These are phyloP conservation scores for Scarus forsteni DNA, from an alignment of 2,797 vertebrate genomes.

Conservation along the genomic window DNA sequence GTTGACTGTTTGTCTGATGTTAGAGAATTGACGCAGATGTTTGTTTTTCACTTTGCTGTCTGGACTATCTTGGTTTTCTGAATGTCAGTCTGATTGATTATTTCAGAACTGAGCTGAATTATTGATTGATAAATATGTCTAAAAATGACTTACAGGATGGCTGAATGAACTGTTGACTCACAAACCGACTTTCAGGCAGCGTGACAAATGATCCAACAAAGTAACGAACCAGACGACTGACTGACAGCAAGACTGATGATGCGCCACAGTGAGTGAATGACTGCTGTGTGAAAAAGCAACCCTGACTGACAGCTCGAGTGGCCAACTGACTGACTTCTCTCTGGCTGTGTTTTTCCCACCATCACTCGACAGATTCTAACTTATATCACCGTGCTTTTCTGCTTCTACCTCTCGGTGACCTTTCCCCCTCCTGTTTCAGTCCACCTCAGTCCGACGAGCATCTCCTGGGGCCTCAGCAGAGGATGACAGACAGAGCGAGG, in stretches of 20 bases:
- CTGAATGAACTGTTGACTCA: neutral
- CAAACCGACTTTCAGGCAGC: slow-evolving; percentile 26
- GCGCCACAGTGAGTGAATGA: slow-evolving; percentile 24
- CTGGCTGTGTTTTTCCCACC: slow-evolving; percentile 10
- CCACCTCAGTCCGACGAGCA: slow-evolving; percentile 27
- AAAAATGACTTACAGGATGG: neutral
- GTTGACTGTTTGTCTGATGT: no score
- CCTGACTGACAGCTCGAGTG: slow-evolving; percentile 43
- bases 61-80: slow-evolving; percentile 6
- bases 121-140: slow-evolving; percentile 4
- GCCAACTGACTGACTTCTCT: slow-evolving; percentile 19
- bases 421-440: slow-evolving; percentile 40
- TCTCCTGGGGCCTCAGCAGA: slow-evolving; percentile 39
- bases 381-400: slow-evolving; percentile 5
- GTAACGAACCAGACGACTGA: slow-evolving; percentile 37
- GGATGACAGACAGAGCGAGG: slow-evolving; percentile 51
- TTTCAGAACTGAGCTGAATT: slow-evolving; percentile 4
- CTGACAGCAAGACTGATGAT: slow-evolving; percentile 48
- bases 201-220: slow-evolving; percentile 46
- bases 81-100: slow-evolving; percentile 23
- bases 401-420: slow-evolving; percentile 48
- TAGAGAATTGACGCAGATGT: slow-evolving; percentile 11
- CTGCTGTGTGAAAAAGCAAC: slow-evolving; percentile 45
- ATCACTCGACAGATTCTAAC: slow-evolving; percentile 31
- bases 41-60: slow-evolving; percentile 31